Conservation (phyloP, 2,888 invertebrate species). For the Coremacera marginata region DNA sequence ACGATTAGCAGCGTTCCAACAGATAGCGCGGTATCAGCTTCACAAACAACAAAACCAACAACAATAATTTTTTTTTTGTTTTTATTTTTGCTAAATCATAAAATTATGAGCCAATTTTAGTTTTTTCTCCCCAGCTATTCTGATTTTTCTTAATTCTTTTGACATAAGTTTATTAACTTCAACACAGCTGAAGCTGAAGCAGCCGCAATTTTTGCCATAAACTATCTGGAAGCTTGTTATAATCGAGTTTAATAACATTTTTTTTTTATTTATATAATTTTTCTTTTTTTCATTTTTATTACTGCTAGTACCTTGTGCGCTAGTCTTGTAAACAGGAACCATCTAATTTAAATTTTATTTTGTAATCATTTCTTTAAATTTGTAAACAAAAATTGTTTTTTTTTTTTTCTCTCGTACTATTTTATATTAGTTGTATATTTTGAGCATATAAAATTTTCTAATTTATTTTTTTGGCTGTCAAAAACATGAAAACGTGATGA, state of each 20-base stretch:
- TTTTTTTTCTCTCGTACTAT: constrained; percentile 6
- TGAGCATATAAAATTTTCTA: background rate
- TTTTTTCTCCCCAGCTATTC: background rate
- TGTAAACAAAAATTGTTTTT: background rate
- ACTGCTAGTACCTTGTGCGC: background rate
- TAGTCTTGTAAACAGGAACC: background rate
- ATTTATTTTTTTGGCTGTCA: constrained; percentile 1
- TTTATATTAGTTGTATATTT: background rate
- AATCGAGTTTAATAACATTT: background rate
- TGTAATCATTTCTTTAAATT: background rate
- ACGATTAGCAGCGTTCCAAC: too few relatives aligned
- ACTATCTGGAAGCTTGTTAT: background rate
- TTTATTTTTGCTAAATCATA: constrained; percentile 1
- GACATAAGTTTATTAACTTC: constrained; percentile 2
- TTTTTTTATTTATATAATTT: background rate
- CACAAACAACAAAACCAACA: background rate
- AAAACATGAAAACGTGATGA: constrained; percentile 3
- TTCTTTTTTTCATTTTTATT: background rate
- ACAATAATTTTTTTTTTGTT: too few relatives aligned
- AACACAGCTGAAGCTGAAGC: background rate
- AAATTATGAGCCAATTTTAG: background rate
- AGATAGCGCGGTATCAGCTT: background rate
- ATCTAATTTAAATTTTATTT: background rate
- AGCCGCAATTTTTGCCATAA: background rate
- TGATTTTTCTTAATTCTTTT: background rate